Evolutionary conservation across 2,888 invertebrate species (phyloP).

Genomic region (Ypsolopha scabrella): DNA sequence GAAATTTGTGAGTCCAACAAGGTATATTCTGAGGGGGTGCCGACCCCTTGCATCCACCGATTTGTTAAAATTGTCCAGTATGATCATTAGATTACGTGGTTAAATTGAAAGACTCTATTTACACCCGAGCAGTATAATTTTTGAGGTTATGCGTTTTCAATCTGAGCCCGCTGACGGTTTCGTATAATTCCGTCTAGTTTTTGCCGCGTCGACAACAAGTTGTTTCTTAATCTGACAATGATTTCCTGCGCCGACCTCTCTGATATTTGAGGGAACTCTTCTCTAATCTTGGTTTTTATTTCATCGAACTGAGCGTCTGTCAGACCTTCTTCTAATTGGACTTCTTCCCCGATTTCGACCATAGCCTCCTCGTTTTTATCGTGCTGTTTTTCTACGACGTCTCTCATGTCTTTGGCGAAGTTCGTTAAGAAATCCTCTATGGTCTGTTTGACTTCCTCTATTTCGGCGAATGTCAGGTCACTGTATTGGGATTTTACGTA

Average conservation of each 20-base stretch:
- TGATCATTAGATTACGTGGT: too few species aligned
- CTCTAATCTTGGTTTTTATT: slow-evolving; percentile 16
- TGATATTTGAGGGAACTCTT: slow-evolving; percentile 15
- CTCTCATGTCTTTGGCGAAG: slow-evolving; percentile 21
- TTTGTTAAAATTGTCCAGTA: too few species aligned
- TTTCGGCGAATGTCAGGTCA: slow-evolving; percentile 12
- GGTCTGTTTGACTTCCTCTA: slow-evolving; percentile 13
- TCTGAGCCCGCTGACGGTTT: slow-evolving; percentile 10
- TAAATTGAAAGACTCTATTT: too few species aligned
- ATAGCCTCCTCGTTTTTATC: slow-evolving; percentile 2
- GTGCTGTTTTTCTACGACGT: slow-evolving; percentile 13
- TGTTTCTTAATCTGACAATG: slow-evolving; percentile 18
- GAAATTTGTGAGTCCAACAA: too few species aligned
- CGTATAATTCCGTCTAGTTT: slow-evolving; percentile 18
- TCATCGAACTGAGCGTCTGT: slow-evolving; percentile 15
- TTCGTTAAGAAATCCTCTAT: slow-evolving; percentile 22
- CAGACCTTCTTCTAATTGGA: slow-evolving; percentile 11
- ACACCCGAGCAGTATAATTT: too few species aligned
- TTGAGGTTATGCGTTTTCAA: too few species aligned
- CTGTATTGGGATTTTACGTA: slow-evolving; percentile 17
- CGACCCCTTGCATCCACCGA: too few species aligned
- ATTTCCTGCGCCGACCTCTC: slow-evolving; percentile 16
- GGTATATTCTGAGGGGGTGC: too few species aligned
- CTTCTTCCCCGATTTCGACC: neutral
- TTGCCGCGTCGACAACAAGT: slow-evolving; percentile 15